Evolutionary conservation across 2,888 invertebrate species (phyloP).

Genomic region (Lordiphosa andalusiaca): DNA sequence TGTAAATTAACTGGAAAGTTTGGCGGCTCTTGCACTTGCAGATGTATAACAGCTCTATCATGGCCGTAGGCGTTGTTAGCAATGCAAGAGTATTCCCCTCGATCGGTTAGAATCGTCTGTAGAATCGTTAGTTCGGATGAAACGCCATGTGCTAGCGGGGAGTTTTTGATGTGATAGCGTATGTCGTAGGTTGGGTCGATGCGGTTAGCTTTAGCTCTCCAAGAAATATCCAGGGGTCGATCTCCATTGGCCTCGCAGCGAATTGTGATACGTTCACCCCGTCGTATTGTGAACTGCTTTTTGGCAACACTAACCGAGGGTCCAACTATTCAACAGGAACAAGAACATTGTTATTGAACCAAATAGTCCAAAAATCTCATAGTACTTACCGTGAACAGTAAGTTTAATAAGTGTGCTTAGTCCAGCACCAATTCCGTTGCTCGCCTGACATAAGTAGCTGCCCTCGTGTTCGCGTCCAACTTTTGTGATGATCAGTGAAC

Average conservation of each 20-base stretch:
- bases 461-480: constrained; percentile 82
- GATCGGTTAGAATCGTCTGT: constrained; percentile 81
- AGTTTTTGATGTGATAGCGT: constrained; percentile 80
- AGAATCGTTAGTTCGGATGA: constrained; percentile 83
- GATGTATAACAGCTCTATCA: constrained; percentile 81
- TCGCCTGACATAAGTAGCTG: constrained; percentile 83
- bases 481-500: constrained; percentile 82
- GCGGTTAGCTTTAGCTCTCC: constrained; percentile 81
- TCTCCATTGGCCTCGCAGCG: constrained; percentile 82
- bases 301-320: constrained; percentile 81
- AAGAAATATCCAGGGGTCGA: constrained; percentile 82
- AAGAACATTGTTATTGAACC: too few relatives aligned
- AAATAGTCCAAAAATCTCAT: too few relatives aligned
- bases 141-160: constrained; percentile 79
- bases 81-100: constrained; percentile 84
- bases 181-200: constrained; percentile 82
- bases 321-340: constrained; percentile 78
- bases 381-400: constrained; percentile 82
- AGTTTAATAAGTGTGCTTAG: constrained; percentile 84
- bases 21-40: constrained; percentile 83
- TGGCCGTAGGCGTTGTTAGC: constrained; percentile 84
- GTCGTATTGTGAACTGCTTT: constrained; percentile 81
- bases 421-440: constrained; percentile 84
- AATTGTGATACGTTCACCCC: constrained; percentile 81
- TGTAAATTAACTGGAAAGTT: constrained; percentile 83